Conservation (phyloP, 2,888 invertebrate species). For the Sinohyriopsis cumingii region DNA sequence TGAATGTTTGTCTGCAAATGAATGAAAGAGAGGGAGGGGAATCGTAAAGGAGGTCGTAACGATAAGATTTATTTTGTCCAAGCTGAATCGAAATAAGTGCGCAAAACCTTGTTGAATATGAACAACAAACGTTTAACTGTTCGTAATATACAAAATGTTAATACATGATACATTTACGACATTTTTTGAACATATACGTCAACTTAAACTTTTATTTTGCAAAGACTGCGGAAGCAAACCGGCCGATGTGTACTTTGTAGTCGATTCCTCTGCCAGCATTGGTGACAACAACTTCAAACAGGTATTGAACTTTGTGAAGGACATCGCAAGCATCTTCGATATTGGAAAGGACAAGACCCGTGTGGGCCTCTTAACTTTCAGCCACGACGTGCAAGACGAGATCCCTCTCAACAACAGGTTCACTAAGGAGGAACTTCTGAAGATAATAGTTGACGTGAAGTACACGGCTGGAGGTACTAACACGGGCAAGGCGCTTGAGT, state of each 20-base stretch:
- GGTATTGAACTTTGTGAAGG: conserved; percentile 48
- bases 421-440: conserved; percentile 27
- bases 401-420: conserved; percentile 35
- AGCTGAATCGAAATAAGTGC: too few species aligned
- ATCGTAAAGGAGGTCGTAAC: too few species aligned
- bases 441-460: conserved; percentile 24
- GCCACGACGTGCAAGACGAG: conserved; percentile 32
- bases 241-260: conserved; percentile 48
- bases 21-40: too few species aligned
- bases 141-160: too few species aligned
- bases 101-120: too few species aligned
- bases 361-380: conserved; percentile 50
- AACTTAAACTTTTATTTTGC: background rate
- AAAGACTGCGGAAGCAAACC: conserved; percentile 53
- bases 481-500: conserved; percentile 45
- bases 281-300: conserved; percentile 52
- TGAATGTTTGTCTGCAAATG: too few species aligned
- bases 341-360: conserved; percentile 41
- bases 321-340: conserved; percentile 46
- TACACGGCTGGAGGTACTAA: conserved; percentile 47
- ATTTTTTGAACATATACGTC: background rate
- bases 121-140: too few species aligned
- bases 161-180: too few species aligned
- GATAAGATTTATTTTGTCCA: too few species aligned
- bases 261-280: conserved; percentile 58